Percentiles rank a stretch among this genome's conserved stretches.
phyloP scores from a whole-genome alignment of 2,888 invertebrate genomes.

The Pterostichus madidus region DNA sequence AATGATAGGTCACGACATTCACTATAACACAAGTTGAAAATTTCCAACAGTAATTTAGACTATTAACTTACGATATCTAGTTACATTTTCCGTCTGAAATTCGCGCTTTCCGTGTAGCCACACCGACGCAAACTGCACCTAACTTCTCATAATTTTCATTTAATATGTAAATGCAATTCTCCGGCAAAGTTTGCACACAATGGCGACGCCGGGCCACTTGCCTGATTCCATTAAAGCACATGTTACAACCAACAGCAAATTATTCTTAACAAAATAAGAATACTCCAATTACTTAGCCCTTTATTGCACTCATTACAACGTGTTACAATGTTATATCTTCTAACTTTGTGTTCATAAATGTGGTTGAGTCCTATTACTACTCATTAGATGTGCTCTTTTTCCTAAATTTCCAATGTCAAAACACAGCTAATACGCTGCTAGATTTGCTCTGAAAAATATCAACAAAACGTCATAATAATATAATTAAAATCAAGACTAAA shows the following conservation, averaged over 20 bases:
- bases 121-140: slow-evolving; percentile 47
- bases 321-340: background rate
- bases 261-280: slow-evolving; percentile 56
- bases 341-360: slow-evolving; percentile 7
- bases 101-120: slow-evolving; percentile 35
- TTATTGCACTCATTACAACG: slow-evolving; percentile 39
- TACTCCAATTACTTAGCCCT: slow-evolving; percentile 32
- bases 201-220: slow-evolving; percentile 27
- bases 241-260: slow-evolving; percentile 41
- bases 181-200: slow-evolving; percentile 56
- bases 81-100: slow-evolving; percentile 35
- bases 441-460: too few relatives aligned
- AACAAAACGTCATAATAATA: too few relatives aligned
- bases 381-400: too few relatives aligned
- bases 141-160: slow-evolving; percentile 64
- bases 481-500: too few relatives aligned
- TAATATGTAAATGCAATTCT: slow-evolving; percentile 64
- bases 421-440: too few relatives aligned
- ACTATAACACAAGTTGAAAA: slow-evolving; percentile 28
- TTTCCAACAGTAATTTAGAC: slow-evolving; percentile 18
- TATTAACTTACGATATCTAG: slow-evolving; percentile 54
- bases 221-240: slow-evolving; percentile 54
- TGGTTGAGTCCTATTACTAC: too few relatives aligned
- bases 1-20: slow-evolving; percentile 34
- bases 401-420: too few relatives aligned